Percentiles rank a stretch among this genome's conserved stretches.
Evolutionary conservation across 2,113 vertebrate species (phyloP).

Genomic region (Ia io): DNA sequence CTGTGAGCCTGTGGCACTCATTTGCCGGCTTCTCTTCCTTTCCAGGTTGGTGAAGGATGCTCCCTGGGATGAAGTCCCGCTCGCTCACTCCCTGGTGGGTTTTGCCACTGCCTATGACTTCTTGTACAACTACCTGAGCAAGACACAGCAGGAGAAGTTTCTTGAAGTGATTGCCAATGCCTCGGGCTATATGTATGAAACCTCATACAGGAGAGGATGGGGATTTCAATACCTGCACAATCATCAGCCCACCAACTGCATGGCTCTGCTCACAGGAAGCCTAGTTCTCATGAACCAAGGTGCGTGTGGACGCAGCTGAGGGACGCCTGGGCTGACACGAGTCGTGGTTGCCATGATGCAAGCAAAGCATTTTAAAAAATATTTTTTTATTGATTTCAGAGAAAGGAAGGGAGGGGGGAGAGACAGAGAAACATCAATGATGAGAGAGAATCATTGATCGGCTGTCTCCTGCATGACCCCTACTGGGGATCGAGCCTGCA

Average conservation of each 20-base stretch:
- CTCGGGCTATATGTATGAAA: constrained; percentile 95
- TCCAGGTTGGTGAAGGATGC: constrained; percentile 97
- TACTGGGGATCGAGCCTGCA: no score
- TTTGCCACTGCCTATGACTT: constrained; percentile 99
- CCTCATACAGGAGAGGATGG: constrained; percentile 95
- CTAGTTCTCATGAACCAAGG: constrained; percentile 98
- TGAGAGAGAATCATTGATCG: no score
- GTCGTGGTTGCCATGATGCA: neutral
- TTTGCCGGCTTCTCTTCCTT: constrained; percentile 52
- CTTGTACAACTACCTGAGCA: constrained; percentile 92
- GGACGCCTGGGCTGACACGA: neutral
- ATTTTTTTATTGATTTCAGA: no score
- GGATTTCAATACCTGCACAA: constrained; percentile 99
- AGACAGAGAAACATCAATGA: no score
- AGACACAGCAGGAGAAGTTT: constrained; percentile 93
- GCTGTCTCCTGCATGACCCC: no score
- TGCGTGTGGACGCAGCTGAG: constrained; percentile 71
- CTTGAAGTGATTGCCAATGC: constrained; percentile 96
- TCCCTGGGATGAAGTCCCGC: constrained; percentile 96
- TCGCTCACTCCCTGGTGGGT: constrained; percentile 96
- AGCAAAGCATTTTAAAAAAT: neutral
- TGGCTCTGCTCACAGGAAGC: constrained; percentile 95
- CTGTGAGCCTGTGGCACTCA: constrained; percentile 31
- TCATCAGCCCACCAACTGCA: constrained; percentile 99
- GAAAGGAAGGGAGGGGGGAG: no score